These are phyloP conservation scores for Lasioglossum baleicum DNA, from an alignment of 1,140 invertebrate genomes.

Conservation along the genomic window DNA sequence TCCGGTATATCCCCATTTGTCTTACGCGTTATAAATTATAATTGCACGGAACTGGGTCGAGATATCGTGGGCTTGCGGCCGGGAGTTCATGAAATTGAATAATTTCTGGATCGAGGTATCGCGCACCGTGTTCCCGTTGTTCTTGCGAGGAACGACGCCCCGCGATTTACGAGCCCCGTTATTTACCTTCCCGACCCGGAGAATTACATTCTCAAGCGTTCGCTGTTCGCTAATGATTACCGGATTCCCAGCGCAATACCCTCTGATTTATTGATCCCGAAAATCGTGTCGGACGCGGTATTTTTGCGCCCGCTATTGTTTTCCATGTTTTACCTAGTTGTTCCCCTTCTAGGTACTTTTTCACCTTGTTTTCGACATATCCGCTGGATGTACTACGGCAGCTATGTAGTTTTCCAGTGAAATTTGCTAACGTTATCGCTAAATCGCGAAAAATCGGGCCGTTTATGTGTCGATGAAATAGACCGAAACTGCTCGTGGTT, in stretches of 20 bases:
- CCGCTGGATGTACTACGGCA: too few relatives aligned
- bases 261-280: conserved; percentile 8
- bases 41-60: conserved; percentile 24
- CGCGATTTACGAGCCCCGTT: conserved; percentile 23
- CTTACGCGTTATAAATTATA: conserved; percentile 39
- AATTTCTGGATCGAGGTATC: conserved; percentile 38
- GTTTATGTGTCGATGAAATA: too few relatives aligned
- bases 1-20: background rate
- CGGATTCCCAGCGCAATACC: background rate
- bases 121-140: background rate
- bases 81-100: conserved; percentile 36
- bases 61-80: background rate
- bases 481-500: too few relatives aligned
- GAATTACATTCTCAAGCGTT: conserved; percentile 30
- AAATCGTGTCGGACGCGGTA: background rate
- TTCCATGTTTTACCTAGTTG: background rate
- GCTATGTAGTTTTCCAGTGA: too few relatives aligned
- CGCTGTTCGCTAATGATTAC: conserved; percentile 21
- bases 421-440: too few relatives aligned
- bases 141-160: background rate
- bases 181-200: conserved; percentile 11
- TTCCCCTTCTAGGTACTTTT: too few relatives aligned
- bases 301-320: background rate
- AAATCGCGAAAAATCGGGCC: too few relatives aligned
- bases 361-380: background rate